Base-by-base conservation (phyloP, 2,797 vertebrate species). In the Protosalanx chinensis region DNA sequence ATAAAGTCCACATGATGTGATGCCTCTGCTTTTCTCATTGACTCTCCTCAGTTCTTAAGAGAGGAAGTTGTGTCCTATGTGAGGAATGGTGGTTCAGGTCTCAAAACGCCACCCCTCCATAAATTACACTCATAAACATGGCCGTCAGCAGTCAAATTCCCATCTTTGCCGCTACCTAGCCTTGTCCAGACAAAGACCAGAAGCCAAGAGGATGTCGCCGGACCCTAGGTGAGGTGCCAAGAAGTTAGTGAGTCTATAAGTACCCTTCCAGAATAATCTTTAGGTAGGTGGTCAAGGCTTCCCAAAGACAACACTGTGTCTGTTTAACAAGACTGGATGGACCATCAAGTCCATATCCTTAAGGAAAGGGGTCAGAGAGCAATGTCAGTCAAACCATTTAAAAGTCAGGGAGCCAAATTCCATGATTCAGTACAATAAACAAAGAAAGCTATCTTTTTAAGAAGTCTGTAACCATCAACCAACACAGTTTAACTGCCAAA, bases 241-340 rank as follows among this genome's bases (percentile, higher is more conserved):
- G 27, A 67, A 15, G 51, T 67, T 3, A n/a, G 30, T 15, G 30
- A 15, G 27, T 8, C 29, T 12, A n/a, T 32, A 53, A 56, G 16
- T 10, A 53, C 12, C 6, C 49, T 20, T 29, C 37, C 64, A 66
- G 20, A 66, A 20, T 49, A 3, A 35, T 67, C 46, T 67, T 51
- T 51, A n/a, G 15, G 49, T 67, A 32, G 15, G 65, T 18, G 65
- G 46, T 56, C 41, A 30, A 30, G 27, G 27, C 15, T 6, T n/a
- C 49, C 16, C 49, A 32, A 53, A 56, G 46, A 67, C 65, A 56
- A 67, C 49, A 51, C 27, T 56, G 29, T n/a, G 62, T 18, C 32
- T 15, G n/a, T n/a, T 64, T 37, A 37, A 32, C 6, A 8, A 20
- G 62, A 8, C 18, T 64, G 33, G 41, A 13, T 29, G 35, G 37